Evolutionary conservation across 2,888 invertebrate genomes (phyloP).

Genomic region (Listrodromus nycthemerus): DNA sequence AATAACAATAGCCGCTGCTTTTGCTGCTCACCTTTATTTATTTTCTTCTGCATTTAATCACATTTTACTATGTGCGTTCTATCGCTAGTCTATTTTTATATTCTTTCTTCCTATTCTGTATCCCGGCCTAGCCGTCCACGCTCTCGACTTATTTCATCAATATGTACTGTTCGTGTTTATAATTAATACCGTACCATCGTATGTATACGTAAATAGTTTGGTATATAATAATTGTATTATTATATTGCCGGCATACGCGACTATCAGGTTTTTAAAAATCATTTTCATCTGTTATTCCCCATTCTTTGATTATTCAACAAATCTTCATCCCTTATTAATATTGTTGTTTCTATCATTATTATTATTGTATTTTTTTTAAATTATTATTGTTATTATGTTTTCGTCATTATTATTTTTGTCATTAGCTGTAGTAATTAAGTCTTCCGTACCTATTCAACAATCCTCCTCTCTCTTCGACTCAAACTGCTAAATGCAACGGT

Average conservation of each 20-base stretch:
- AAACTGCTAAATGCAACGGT: constrained; percentile 40
- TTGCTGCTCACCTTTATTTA: constrained; percentile 63
- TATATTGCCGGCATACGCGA: constrained; percentile 60
- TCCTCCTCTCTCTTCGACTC: background rate
- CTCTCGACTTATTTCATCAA: constrained; percentile 51
- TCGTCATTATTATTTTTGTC: constrained; percentile 32
- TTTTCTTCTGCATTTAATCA: constrained; percentile 53
- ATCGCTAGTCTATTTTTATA: constrained; percentile 35
- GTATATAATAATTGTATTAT: constrained; percentile 71
- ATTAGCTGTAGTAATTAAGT: constrained; percentile 57
- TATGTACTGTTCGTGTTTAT: constrained; percentile 65
- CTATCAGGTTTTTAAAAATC: constrained; percentile 30
- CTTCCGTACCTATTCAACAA: constrained; percentile 44
- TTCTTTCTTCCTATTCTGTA: constrained; percentile 51
- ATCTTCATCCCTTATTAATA: constrained; percentile 53
- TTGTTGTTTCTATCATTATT: constrained; percentile 63
- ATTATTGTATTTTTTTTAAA: constrained; percentile 61
- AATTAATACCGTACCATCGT: constrained; percentile 65
- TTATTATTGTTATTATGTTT: constrained; percentile 62
- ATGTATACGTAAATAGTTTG: constrained; percentile 68
- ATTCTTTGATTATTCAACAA: constrained; percentile 51
- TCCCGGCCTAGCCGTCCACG: constrained; percentile 56
- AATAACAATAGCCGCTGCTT: constrained; percentile 77
- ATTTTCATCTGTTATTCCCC: constrained; percentile 36
- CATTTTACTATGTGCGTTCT: constrained; percentile 11